Percentiles rank a stretch among this genome's conserved stretches.
Evolutionary conservation across 2,888 invertebrate genomes (phyloP).

Genomic region (Podotricha telesiphe): DNA sequence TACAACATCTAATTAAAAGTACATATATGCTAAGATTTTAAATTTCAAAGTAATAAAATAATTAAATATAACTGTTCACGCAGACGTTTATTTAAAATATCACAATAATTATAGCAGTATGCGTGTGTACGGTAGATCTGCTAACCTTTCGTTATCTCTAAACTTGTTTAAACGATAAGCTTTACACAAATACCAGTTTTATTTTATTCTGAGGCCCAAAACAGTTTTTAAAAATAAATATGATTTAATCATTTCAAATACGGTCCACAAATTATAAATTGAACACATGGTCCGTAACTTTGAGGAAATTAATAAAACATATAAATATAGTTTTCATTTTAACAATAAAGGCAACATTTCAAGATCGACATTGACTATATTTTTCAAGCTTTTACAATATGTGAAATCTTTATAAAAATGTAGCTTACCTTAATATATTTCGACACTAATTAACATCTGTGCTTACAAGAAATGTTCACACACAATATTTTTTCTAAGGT

Average conservation of each 20-base stretch:
- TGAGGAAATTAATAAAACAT: neutral
- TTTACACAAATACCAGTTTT: constrained; percentile 9
- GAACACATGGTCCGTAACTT: constrained; percentile 6
- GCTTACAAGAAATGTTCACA: constrained; percentile 3
- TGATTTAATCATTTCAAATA: neutral
- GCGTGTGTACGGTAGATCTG: constrained; percentile 2
- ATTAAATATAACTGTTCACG: neutral
- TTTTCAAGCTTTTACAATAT: neutral
- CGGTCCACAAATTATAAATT: neutral
- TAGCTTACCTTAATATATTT: constrained; percentile 8
- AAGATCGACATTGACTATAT: neutral
- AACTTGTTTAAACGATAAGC: constrained; percentile 15
- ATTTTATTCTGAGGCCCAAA: constrained; percentile 3
- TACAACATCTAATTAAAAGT: neutral
- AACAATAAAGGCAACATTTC: neutral
- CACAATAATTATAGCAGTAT: constrained; percentile 5
- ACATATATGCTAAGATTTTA: neutral
- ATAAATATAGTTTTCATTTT: neutral
- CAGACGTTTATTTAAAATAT: neutral
- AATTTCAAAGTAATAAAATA: neutral
- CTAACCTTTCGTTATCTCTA: constrained; percentile 15
- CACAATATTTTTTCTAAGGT: neutral
- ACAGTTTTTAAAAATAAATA: neutral
- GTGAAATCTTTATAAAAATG: neutral
- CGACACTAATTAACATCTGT: constrained; percentile 6